Conservation (phyloP, 2,113 vertebrate species). For the Alaudala cheleensis region DNA sequence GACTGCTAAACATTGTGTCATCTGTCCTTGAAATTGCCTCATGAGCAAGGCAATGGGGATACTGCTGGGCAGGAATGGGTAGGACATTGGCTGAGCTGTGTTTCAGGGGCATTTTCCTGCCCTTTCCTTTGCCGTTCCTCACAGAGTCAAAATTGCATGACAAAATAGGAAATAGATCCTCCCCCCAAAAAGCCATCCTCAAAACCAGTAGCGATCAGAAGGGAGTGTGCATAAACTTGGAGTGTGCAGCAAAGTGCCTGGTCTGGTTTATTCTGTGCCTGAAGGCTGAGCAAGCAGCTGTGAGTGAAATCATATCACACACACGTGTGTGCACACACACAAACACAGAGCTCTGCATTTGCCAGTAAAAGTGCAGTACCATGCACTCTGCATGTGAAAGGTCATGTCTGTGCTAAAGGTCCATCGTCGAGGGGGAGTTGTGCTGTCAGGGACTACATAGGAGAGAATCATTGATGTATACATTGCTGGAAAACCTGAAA, state of each 20-base stretch:
- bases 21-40: background rate
- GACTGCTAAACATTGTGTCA: background rate
- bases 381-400: background rate
- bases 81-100: background rate
- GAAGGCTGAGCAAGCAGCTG: background rate
- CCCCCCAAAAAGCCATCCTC: background rate
- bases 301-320: background rate
- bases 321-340: fast-evolving
- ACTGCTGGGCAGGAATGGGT: background rate
- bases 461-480: background rate
- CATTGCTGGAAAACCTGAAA: background rate
- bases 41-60: background rate
- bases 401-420: background rate
- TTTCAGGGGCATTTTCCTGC: background rate
- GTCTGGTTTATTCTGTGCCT: background rate
- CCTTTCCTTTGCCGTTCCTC: background rate
- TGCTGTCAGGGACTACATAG: background rate
- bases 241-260: background rate
- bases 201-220: background rate
- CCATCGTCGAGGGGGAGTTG: background rate
- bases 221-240: background rate
- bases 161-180: background rate
- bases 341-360: background rate
- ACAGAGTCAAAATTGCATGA: background rate
- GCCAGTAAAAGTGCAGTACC: background rate